Evolutionary conservation across 2,888 invertebrate species (phyloP), one percentile per base, ranked within the genome.

Genomic region (Nasonovia ribisnigri): DNA sequence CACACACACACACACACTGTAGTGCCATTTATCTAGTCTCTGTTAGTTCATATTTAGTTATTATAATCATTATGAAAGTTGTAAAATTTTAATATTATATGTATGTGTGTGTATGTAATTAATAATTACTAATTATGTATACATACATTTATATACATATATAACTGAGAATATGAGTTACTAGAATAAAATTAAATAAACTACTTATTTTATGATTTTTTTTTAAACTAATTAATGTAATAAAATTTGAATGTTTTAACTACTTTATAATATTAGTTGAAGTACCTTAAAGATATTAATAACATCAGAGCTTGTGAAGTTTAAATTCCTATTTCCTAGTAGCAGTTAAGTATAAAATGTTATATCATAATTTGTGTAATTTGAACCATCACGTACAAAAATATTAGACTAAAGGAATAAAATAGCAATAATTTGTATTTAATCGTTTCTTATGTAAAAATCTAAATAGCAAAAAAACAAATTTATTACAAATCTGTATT

Each of bases 21-120:
- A 93, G 93, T 93, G 90, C 86, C 90, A 86, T 93, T 90, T 87
- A 90, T 93, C 90, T 93, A 90, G 90, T 90, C 84, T 90, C 42
- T 29, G 29, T 89, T 84, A 43, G 36, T 84, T 90, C 77, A 77
- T 77, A 77, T 48, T 84, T 89, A 43, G 77, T 89, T 24, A 54
- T 86, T 84, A 48, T 54, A 88, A 42, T 51, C 11, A 20, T 48
- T 67, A 87, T 67, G 8, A 26, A 48, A 60, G 8, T 67, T 51
- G 1, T 29, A 51, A 60, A 86, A 1, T 91, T 46, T 13, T 48
- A 29, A 43, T 60, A 42, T n/a, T n/a, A 29, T 67, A 90, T 48
- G 20, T 46, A 86, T n/a, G 29, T 60, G 26, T 5, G 1, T 24
- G 20, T 54, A 54, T 29, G 24, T 88, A 51, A n/a, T n/a, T 54